Conservation (phyloP, 2,888 invertebrate genomes). For the Perithous albicinctus region DNA sequence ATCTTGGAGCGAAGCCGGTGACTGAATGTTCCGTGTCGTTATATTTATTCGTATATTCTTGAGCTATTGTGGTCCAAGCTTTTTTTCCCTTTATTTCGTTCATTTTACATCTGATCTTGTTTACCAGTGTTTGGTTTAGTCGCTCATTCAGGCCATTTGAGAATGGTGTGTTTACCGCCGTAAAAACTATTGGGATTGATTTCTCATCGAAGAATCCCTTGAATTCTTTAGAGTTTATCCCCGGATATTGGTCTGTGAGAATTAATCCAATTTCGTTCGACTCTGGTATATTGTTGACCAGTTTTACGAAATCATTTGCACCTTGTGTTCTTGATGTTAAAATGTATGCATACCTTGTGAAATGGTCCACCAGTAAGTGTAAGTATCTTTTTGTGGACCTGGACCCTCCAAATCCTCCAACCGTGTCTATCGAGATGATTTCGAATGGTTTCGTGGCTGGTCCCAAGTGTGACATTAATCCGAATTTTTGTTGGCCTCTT, state of each 20-base stretch:
- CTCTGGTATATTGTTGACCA: slow-evolving; percentile 53
- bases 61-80: slow-evolving; percentile 73
- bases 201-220: slow-evolving; percentile 66
- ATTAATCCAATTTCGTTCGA: slow-evolving; percentile 60
- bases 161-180: slow-evolving; percentile 73
- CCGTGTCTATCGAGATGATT: slow-evolving; percentile 76
- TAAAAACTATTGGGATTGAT: slow-evolving; percentile 72
- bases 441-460: too few species aligned
- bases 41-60: slow-evolving; percentile 72
- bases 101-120: slow-evolving; percentile 73
- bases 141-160: too few species aligned
- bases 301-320: slow-evolving; percentile 72
- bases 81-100: slow-evolving; percentile 66
- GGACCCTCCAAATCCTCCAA: slow-evolving; percentile 74
- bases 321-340: slow-evolving; percentile 70
- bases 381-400: slow-evolving; percentile 75
- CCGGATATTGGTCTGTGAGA: slow-evolving; percentile 72
- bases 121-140: slow-evolving; percentile 73
- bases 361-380: too few species aligned
- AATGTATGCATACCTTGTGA: slow-evolving; percentile 72
- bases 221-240: slow-evolving; percentile 71
- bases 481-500: slow-evolving; percentile 70
- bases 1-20: slow-evolving; percentile 70
- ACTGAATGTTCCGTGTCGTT: slow-evolving; percentile 72
- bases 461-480: slow-evolving; percentile 71